A percentile compares a stretch with the other conserved stretches of the same genome.
Evolutionary conservation across 2,888 invertebrate species (phyloP).

Genomic region (Stomorhina lunata): DNA sequence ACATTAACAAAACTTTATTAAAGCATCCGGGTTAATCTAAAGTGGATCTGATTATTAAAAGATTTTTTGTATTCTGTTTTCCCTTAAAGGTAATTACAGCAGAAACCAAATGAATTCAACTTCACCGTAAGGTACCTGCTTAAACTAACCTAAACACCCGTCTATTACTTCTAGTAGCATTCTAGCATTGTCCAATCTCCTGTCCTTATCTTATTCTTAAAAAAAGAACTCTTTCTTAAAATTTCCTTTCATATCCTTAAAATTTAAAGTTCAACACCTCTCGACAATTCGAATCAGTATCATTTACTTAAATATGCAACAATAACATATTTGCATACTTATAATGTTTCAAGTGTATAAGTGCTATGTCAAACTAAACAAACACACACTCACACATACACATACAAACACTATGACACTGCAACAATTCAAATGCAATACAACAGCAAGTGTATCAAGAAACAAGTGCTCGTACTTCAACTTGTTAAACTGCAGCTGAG

Average conservation of each 20-base stretch:
- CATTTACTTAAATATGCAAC: constrained; percentile 18
- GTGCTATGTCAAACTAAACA: not conserved
- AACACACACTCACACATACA: not conserved
- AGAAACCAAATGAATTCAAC: no score
- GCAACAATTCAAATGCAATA: not conserved
- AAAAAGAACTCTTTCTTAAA: not conserved
- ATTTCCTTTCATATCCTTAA: not conserved
- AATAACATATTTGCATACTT: not conserved
- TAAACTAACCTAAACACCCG: no score
- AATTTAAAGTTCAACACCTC: constrained; percentile 18
- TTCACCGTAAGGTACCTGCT: no score
- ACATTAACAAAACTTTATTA: no score
- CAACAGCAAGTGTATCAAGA: not conserved
- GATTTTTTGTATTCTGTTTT: no score
- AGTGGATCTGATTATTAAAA: no score
- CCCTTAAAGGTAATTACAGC: no score
- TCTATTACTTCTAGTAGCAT: no score
- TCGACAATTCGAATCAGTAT: not conserved
- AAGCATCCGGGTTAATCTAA: no score
- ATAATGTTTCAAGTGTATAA: not conserved
- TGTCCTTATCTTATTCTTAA: no score
- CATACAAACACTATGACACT: not conserved
- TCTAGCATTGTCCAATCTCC: no score
- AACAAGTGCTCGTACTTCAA: not conserved
- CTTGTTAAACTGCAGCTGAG: constrained; percentile 46